These are phyloP conservation scores for Pocillopora verrucosa DNA, from an alignment of 64 coral and sea anemone genomes.

Conservation along the genomic window DNA sequence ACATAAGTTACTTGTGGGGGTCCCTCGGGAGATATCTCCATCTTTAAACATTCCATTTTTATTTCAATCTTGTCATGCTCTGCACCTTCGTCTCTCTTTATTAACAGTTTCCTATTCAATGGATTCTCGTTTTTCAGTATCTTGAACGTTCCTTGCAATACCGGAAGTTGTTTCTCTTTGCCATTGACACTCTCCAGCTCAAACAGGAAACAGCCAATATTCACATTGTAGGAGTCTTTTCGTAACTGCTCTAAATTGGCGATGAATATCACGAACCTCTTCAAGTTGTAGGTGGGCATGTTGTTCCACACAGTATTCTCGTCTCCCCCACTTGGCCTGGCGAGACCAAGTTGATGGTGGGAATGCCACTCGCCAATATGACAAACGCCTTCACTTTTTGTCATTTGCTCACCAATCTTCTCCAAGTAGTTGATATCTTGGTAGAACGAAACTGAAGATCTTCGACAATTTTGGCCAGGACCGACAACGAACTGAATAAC, in stretches of 20 bases:
- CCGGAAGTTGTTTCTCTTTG: neutral
- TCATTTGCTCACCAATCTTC: conserved; percentile 10
- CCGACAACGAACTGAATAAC: conserved; percentile 47
- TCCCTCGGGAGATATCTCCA: neutral
- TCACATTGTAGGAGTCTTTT: neutral
- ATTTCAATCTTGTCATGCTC: neutral
- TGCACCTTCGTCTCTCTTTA: neutral
- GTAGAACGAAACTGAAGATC: conserved; percentile 22
- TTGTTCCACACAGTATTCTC: conserved; percentile 66
- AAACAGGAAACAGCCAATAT: conserved; percentile 39
- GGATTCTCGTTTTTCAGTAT: neutral
- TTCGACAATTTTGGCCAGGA: conserved; percentile 29
- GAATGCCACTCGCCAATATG: conserved; percentile 72
- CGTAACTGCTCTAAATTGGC: conserved; percentile 12
- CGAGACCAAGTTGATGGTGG: conserved; percentile 57
- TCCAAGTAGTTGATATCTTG: conserved; percentile 43
- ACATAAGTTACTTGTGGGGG: neutral
- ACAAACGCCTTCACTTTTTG: conserved; percentile 1
- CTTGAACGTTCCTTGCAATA: neutral
- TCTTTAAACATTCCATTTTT: neutral
- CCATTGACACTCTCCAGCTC: neutral
- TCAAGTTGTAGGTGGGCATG: conserved; percentile 48
- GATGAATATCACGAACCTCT: conserved; percentile 65
- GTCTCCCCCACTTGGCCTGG: conserved; percentile 68
- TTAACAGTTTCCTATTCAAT: neutral